Base-by-base conservation (phyloP, 2,113 vertebrate species). In the Anhinga rufa region DNA sequence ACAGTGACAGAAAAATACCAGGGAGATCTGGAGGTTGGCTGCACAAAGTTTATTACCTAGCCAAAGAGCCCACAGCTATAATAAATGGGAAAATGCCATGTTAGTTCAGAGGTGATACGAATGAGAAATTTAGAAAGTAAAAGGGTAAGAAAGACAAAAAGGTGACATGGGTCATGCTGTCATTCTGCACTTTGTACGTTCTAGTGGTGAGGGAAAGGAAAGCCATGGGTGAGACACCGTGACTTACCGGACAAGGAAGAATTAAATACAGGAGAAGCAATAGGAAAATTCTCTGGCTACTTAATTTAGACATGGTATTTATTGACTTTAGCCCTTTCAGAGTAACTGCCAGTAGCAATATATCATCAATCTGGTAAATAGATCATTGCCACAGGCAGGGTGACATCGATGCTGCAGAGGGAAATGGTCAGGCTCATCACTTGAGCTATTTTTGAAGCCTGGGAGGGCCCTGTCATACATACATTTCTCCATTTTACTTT, bases 251-350 rank as follows among this genome's bases (percentile, higher is more conserved):
- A 88, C 62, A 77, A 83, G 62, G 46, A 92, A 92, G 46, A 89
- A 96, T 85, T 91, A 93, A 84, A 90, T 65, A 57, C 12, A 92
- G 55, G 84, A 82, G 66, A 94, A 92, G 82, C 79, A 95, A 86
- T 24, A 86, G 79, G 66, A 90, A 96, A 92, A 88, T 58, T 69
- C 57, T 90, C 75, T 83, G 75, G 82, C 28, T 86, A 89, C 62
- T 91, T 87, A 85, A 94, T 90, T 95, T 93, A 66, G 70, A 90
- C 91, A 90, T 82, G 25, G 60, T 87, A 91, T 93, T 93, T 92
- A 85, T 90, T 92, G 82, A 89, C 86, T 92, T 84, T 20, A 88
- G 60, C 71, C 78, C 60, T 79, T 95, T 77, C 84, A 83, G 68
- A 74, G 55, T 72, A 92, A 94, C 89, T 88, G 79, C 94, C 79